These are phyloP conservation scores for Dryoscopus gambensis DNA, from an alignment of 2,113 vertebrate species.

Conservation along the genomic window DNA sequence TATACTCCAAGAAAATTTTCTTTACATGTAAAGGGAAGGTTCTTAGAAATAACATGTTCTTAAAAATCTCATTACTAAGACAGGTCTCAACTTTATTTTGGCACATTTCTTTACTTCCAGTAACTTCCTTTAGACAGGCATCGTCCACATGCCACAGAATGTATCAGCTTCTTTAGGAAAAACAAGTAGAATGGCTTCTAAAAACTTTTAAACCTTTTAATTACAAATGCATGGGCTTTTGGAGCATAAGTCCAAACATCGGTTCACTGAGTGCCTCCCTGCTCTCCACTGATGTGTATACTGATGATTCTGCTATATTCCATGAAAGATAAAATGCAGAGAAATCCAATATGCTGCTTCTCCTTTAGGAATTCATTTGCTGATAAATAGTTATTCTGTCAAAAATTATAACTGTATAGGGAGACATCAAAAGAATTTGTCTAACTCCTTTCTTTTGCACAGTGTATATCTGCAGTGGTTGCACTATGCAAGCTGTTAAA, in stretches of 20 bases:
- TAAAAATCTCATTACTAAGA: background rate
- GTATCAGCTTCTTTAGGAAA: background rate
- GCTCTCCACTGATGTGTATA: background rate
- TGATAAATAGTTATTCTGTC: conserved; percentile 37
- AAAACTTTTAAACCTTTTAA: background rate
- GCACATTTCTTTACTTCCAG: background rate
- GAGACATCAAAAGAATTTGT: conserved; percentile 29
- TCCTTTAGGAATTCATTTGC: conserved; percentile 23
- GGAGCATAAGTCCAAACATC: background rate
- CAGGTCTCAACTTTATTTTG: background rate
- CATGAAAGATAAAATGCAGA: conserved; percentile 26
- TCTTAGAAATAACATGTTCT: background rate
- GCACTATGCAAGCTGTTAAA: background rate
- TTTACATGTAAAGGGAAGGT: background rate
- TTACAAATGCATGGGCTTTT: background rate
- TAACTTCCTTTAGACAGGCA: background rate
- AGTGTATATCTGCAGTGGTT: background rate
- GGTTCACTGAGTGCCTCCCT: background rate
- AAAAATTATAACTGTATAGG: conserved; percentile 6
- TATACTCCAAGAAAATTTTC: background rate
- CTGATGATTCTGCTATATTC: conserved; percentile 11
- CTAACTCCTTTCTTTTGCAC: background rate
- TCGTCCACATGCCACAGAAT: background rate
- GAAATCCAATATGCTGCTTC: conserved; percentile 22
- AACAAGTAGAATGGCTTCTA: background rate